These are phyloP conservation scores for Hippocampus comes DNA, from an alignment of 2,113 vertebrate genomes.

Conservation along the genomic window DNA sequence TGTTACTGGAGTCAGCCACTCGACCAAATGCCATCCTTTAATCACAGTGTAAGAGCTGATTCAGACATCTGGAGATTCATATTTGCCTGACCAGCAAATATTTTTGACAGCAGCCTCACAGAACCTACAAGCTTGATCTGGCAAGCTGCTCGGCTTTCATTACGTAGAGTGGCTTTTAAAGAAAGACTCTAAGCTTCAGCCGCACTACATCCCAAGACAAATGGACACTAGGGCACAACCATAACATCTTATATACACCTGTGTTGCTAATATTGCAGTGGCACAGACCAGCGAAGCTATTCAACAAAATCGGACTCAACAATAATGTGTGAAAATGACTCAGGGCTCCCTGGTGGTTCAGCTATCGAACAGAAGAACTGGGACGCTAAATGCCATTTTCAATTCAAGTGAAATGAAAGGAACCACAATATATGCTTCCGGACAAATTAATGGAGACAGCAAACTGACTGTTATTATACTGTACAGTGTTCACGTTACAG, in stretches of 20 bases:
- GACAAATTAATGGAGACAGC: not conserved
- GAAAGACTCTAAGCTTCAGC: constrained; percentile 36
- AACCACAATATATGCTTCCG: not conserved
- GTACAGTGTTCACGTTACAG: no score
- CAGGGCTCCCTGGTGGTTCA: constrained; percentile 4
- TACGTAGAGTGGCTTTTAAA: constrained; percentile 71
- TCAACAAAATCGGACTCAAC: constrained; percentile 28
- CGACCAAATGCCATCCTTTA: constrained; percentile 53
- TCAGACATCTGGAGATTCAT: constrained; percentile 65
- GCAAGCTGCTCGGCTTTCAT: constrained; percentile 65
- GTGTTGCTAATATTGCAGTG: constrained; percentile 29
- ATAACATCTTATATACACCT: constrained; percentile 20
- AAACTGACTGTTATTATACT: no score
- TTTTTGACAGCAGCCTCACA: constrained; percentile 68
- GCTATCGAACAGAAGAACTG: constrained; percentile 26
- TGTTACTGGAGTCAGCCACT: constrained; percentile 23
- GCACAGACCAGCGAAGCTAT: constrained; percentile 18
- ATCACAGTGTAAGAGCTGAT: constrained; percentile 63
- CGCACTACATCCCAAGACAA: constrained; percentile 39
- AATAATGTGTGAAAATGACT: constrained; percentile 24
- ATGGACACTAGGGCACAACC: constrained; percentile 48
- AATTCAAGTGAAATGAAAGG: constrained; percentile 11
- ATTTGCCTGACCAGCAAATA: constrained; percentile 72
- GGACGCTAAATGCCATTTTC: constrained; percentile 32
- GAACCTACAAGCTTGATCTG: constrained; percentile 50